Conservation (phyloP, 2,797 vertebrate species). For the Phataginus tricuspis region DNA sequence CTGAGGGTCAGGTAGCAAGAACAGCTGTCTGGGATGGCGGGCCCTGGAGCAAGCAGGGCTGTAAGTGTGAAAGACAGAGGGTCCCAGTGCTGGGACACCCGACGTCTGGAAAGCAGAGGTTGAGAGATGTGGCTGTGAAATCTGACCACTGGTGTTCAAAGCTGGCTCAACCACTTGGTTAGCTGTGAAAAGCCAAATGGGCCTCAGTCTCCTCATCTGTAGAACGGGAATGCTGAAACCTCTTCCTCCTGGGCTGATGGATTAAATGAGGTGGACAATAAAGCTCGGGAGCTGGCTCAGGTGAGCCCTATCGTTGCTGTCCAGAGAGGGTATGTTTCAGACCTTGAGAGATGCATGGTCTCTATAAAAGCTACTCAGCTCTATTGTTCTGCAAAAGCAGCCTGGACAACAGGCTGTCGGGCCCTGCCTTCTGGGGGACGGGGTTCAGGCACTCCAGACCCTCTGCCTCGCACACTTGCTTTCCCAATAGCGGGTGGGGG, state of each 20-base stretch:
- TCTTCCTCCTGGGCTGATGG: neutral
- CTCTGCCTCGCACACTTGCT: no score
- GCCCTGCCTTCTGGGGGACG: neutral
- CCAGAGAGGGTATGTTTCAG: neutral
- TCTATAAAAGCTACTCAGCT: neutral
- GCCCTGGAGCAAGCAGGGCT: neutral
- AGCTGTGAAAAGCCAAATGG: neutral
- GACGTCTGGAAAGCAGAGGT: neutral
- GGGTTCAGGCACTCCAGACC: neutral
- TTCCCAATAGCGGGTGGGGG: accelerated
- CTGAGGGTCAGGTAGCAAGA: neutral
- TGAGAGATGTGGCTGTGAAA: neutral
- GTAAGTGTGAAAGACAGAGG: neutral
- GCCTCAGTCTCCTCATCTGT: neutral
- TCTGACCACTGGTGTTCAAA: neutral
- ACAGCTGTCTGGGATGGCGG: neutral
- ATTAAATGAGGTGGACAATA: no score
- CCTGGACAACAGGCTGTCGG: neutral
- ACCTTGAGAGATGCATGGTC: neutral
- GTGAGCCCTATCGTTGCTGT: neutral
- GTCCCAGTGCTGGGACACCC: neutral
- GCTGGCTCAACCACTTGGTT: neutral
- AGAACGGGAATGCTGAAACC: neutral
- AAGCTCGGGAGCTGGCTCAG: accelerated
- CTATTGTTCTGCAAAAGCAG: neutral